These are phyloP conservation scores for Apodemia mormo DNA, from an alignment of 2,888 invertebrate species.

Conservation along the genomic window DNA sequence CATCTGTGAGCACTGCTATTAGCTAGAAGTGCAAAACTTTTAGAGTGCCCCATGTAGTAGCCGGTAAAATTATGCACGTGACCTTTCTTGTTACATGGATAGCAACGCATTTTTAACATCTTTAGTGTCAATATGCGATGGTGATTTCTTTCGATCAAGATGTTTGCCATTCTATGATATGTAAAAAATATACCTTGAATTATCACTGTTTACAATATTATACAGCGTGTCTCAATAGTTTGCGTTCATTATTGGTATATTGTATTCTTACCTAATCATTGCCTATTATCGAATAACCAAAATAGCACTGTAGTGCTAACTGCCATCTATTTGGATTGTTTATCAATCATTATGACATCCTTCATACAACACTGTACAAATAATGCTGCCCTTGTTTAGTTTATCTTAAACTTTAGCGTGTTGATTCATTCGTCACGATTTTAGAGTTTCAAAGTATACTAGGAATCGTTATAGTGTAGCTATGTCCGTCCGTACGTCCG, in stretches of 20 bases:
- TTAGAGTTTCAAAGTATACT: not conserved
- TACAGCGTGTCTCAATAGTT: too few species aligned
- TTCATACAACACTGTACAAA: not conserved
- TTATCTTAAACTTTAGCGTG: not conserved
- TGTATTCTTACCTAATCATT: not conserved
- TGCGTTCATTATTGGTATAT: too few species aligned
- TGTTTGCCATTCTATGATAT: too few species aligned
- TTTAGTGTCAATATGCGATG: not conserved
- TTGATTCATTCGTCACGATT: not conserved
- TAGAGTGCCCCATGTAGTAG: too few species aligned
- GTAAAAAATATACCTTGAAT: too few species aligned
- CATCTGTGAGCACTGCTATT: too few species aligned
- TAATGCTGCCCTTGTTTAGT: not conserved
- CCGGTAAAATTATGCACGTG: too few species aligned
- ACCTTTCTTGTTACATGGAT: too few species aligned
- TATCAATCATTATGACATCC: not conserved
- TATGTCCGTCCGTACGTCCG: too few species aligned
- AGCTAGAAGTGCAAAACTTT: too few species aligned
- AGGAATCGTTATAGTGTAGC: too few species aligned
- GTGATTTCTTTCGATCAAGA: not conserved
- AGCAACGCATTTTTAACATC: not conserved
- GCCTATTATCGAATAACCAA: not conserved
- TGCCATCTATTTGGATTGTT: not conserved
- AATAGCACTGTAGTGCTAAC: conserved; percentile 2
- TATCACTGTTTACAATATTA: not conserved